Evolutionary conservation across 2,113 vertebrate genomes (phyloP).

Genomic region (Chaetorhynchus papuensis): DNA sequence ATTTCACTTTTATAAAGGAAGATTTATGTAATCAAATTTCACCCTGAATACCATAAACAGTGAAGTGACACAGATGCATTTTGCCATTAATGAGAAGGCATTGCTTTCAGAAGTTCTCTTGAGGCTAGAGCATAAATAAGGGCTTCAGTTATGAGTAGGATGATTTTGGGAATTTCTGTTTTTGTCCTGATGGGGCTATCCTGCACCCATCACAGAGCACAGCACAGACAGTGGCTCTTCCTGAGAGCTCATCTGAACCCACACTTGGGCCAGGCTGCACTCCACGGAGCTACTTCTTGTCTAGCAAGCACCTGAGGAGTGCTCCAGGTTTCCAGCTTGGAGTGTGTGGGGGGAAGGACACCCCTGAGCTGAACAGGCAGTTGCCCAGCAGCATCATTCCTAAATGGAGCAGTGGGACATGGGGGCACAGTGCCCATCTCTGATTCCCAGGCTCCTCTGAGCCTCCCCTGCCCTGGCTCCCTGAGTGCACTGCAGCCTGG

Average conservation of each 20-base stretch:
- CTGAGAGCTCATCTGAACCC: background rate
- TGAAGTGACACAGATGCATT: background rate
- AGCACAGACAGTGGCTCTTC: background rate
- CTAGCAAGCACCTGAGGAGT: background rate
- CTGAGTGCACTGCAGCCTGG: background rate
- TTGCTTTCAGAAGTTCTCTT: slow-evolving; percentile 1
- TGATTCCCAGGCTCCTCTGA: background rate
- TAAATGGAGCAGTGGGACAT: accelerated
- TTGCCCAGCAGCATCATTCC: background rate
- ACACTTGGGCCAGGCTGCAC: background rate
- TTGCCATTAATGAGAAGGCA: background rate
- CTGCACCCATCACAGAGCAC: accelerated
- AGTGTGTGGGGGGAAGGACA: background rate
- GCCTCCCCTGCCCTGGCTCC: background rate
- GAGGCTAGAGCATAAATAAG: background rate
- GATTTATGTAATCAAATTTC: background rate
- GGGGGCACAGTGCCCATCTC: background rate
- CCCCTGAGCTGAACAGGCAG: background rate
- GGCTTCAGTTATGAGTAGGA: background rate
- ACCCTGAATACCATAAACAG: background rate
- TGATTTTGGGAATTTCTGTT: background rate
- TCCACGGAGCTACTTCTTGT: accelerated
- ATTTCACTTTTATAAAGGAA: background rate
- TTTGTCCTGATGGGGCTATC: background rate
- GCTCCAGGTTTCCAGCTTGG: background rate